Conservation (phyloP, 30 jellyfish, hydroid and myxozoan species). For the Mastigias papua region DNA sequence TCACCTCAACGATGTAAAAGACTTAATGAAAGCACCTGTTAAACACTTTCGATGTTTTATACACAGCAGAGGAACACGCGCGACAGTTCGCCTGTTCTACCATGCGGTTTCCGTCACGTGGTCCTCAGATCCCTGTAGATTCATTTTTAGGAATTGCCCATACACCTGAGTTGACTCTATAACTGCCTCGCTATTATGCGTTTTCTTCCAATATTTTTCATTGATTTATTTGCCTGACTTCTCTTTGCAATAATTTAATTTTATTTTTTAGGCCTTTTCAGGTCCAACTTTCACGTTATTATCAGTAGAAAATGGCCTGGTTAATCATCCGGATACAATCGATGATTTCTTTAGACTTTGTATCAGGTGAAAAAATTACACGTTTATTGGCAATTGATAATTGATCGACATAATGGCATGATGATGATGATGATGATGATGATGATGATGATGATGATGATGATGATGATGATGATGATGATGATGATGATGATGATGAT, state of each 20-base stretch:
- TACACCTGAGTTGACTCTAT: no score
- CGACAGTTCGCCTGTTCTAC: no score
- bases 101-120: no score
- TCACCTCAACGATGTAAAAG: no score
- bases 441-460: background rate
- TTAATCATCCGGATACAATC: slow-evolving; percentile 92
- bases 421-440: background rate
- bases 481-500: background rate
- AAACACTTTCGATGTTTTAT: no score
- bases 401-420: background rate
- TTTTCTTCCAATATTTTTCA: no score
- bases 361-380: slow-evolving; percentile 61
- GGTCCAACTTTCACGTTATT: slow-evolving; percentile 86
- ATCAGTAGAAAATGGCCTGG: slow-evolving; percentile 80
- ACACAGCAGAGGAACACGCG: no score
- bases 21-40: no score
- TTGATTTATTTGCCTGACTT: no score
- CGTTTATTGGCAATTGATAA: background rate
- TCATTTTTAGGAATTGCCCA: no score
- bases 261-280: slow-evolving; percentile 64
- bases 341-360: slow-evolving; percentile 94
- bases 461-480: slow-evolving; percentile 3
- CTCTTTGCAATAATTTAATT: background rate
- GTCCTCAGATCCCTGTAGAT: no score
- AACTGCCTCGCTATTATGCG: no score